A percentile compares a stretch with the other conserved stretches of the same genome.
phyloP scores from a whole-genome alignment of 2,113 vertebrate species.

The Protobothrops flavoviridis region DNA sequence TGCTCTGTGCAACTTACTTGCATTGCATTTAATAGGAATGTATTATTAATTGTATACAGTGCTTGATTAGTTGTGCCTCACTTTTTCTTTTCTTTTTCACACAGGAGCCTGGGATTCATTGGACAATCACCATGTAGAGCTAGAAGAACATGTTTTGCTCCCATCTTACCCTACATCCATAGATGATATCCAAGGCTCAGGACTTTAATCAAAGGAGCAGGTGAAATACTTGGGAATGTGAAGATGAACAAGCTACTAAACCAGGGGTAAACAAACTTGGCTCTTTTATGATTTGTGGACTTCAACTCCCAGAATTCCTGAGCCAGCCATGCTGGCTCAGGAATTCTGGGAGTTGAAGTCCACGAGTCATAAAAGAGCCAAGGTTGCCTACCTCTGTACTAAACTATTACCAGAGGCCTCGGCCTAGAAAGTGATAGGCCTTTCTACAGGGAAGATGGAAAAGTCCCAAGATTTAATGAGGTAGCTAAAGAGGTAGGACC shows the following conservation, averaged over 20 bases:
- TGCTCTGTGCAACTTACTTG: conserved; percentile 2
- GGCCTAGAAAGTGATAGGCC: neutral
- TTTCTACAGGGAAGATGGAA: neutral
- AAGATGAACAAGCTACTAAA: too few species aligned
- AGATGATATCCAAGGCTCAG: neutral
- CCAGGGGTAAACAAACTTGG: too few species aligned
- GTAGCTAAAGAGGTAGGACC: too few species aligned
- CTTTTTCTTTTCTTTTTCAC: conserved; percentile 15
- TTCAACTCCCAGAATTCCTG: too few species aligned
- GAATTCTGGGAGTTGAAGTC: too few species aligned
- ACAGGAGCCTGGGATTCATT: neutral
- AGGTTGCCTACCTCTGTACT: too few species aligned
- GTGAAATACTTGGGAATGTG: neutral
- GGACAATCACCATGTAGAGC: neutral
- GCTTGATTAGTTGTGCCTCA: neutral
- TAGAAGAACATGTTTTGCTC: neutral
- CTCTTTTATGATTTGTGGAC: too few species aligned
- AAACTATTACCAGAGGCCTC: neutral
- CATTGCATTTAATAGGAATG: neutral
- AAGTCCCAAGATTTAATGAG: neutral
- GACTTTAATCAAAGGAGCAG: neutral
- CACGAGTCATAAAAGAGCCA: too few species aligned
- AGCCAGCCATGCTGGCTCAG: too few species aligned
- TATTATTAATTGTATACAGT: neutral
- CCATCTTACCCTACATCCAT: neutral